Evolutionary conservation across 2,888 invertebrate species (phyloP).

Genomic region (Drosophila paranaensis): DNA sequence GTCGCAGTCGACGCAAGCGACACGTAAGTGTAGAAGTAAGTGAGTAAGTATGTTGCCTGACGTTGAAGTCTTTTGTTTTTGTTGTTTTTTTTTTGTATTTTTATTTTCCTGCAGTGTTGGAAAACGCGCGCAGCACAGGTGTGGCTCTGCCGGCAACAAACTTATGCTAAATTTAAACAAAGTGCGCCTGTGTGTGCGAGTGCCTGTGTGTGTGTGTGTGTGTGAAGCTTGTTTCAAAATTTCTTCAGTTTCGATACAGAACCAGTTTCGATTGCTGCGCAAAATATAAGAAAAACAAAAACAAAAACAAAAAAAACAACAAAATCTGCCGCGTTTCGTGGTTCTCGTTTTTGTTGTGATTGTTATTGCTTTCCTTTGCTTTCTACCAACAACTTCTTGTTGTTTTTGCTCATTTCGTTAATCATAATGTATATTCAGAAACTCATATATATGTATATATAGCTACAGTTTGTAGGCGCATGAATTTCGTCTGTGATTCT

Average conservation of each 20-base stretch:
- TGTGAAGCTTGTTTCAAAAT: constrained; percentile 27
- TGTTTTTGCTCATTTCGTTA: background rate
- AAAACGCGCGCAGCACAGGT: constrained; percentile 43
- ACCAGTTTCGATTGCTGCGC: constrained; percentile 54
- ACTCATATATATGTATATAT: background rate
- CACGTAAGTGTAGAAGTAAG: constrained; percentile 13
- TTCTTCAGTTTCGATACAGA: constrained; percentile 28
- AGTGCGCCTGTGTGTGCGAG: background rate
- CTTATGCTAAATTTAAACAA: constrained; percentile 29
- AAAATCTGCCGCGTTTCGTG: background rate
- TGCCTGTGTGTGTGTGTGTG: constrained; percentile 2
- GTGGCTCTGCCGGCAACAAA: constrained; percentile 45
- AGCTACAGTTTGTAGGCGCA: constrained; percentile 1
- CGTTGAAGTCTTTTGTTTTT: constrained; percentile 61
- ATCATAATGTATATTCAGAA: background rate
- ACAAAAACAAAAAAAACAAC: background rate
- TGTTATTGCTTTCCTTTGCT: constrained; percentile 23
- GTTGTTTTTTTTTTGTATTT: constrained; percentile 1
- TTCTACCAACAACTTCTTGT: constrained; percentile 16
- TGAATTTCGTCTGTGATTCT: constrained; percentile 22
- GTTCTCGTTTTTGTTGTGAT: constrained; percentile 9
- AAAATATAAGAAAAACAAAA: constrained; percentile 20
- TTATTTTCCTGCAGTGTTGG: constrained; percentile 38
- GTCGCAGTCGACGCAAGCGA: background rate
- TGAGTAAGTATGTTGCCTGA: constrained; percentile 47